A percentile compares a stretch with the other conserved stretches of the same genome.
Evolutionary conservation across 2,888 invertebrate genomes (phyloP).

Genomic region (Noctua fimbriata): DNA sequence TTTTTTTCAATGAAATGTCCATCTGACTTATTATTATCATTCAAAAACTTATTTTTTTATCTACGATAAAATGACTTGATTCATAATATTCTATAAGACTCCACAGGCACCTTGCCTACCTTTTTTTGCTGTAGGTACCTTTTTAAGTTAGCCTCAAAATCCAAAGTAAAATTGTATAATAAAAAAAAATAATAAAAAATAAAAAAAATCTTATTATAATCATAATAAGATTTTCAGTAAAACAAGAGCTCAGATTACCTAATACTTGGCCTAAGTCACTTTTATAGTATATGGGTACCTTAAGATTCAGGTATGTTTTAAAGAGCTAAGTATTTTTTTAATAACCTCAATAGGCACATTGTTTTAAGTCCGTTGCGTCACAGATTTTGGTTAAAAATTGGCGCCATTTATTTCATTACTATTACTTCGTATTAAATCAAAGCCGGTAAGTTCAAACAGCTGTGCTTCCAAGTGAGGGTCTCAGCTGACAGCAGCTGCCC

Average conservation of each 20-base stretch:
- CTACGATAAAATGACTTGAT: background rate
- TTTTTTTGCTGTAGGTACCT: background rate
- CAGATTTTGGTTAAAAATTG: slow-evolving; percentile 2
- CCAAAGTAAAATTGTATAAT: too few relatives aligned
- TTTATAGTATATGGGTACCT: background rate
- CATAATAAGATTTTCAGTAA: background rate
- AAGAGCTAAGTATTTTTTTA: background rate
- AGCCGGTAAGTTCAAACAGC: slow-evolving; percentile 74
- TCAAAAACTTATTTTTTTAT: background rate
- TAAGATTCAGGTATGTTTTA: background rate
- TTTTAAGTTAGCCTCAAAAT: background rate
- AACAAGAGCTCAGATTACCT: background rate
- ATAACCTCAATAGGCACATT: background rate
- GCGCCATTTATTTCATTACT: slow-evolving; percentile 28
- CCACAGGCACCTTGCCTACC: background rate
- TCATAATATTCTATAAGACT: background rate
- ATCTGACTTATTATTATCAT: background rate
- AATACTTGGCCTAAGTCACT: background rate
- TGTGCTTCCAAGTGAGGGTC: slow-evolving; percentile 73
- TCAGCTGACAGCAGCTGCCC: slow-evolving; percentile 81
- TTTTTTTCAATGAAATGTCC: background rate
- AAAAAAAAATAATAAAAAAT: too few relatives aligned
- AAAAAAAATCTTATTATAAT: too few relatives aligned
- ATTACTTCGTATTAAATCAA: slow-evolving; percentile 53
- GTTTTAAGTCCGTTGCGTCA: slow-evolving; percentile 9